phyloP scores from a whole-genome alignment of 1,140 invertebrate species.

The Drosophila albomicans region DNA sequence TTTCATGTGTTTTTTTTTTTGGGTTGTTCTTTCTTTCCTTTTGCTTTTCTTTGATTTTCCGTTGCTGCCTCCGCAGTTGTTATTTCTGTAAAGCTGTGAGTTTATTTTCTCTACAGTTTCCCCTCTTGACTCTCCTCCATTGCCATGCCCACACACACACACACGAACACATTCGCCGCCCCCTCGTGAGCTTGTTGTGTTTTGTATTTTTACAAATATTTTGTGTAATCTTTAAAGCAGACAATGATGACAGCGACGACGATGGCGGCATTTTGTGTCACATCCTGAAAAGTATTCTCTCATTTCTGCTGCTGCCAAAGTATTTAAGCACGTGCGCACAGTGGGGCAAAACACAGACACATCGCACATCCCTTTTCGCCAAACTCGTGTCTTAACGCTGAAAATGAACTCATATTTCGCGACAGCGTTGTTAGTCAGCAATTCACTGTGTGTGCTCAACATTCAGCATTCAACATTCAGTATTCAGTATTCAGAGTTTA shows the following conservation, averaged over 20 bases:
- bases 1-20: conserved; percentile 56
- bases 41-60: conserved; percentile 64
- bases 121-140: not conserved
- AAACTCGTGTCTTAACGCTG: conserved; percentile 68
- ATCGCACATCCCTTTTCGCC: conserved; percentile 41
- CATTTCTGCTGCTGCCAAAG: conserved; percentile 56
- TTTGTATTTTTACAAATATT: conserved; percentile 84
- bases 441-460: conserved; percentile 60
- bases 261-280: conserved; percentile 83
- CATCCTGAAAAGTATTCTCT: conserved; percentile 73
- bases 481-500: conserved; percentile 11
- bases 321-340: conserved; percentile 82
- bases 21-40: conserved; percentile 19
- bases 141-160: not conserved
- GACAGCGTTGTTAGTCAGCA: conserved; percentile 82
- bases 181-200: conserved; percentile 61
- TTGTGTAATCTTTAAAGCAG: conserved; percentile 84
- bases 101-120: conserved; percentile 64
- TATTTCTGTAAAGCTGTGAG: conserved; percentile 81
- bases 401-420: conserved; percentile 83
- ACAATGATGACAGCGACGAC: conserved; percentile 81
- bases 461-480: not conserved
- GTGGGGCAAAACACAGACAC: conserved; percentile 46
- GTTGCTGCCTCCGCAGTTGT: conserved; percentile 76
- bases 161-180: not conserved